A percentile compares a stretch with the other conserved stretches of the same genome.
These are phyloP conservation scores for Euura lappo DNA, from an alignment of 1,140 invertebrate genomes.

Conservation along the genomic window DNA sequence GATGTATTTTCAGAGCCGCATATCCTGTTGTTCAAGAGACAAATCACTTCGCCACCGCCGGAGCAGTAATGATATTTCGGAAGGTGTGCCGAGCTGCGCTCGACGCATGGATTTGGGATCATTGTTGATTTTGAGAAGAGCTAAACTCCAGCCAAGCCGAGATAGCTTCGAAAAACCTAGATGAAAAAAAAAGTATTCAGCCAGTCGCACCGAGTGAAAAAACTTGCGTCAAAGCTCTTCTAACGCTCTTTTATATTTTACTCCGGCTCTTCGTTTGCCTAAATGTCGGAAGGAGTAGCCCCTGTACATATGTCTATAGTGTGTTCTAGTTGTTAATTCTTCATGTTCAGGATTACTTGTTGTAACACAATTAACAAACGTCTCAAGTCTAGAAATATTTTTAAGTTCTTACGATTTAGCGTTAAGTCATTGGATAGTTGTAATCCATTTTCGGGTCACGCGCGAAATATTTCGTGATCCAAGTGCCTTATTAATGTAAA, in stretches of 20 bases:
- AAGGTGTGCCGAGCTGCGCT: constrained; percentile 45
- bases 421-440: no score
- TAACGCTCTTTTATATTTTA: constrained; percentile 22
- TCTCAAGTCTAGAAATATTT: no score
- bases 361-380: neutral
- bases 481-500: neutral
- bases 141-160: constrained; percentile 34
- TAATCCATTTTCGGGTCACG: neutral
- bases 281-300: constrained; percentile 32
- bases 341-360: neutral
- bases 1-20: constrained; percentile 68
- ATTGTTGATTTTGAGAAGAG: constrained; percentile 38
- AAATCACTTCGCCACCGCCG: constrained; percentile 62
- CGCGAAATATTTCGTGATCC: neutral
- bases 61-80: constrained; percentile 45
- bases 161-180: constrained; percentile 34
- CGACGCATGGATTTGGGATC: constrained; percentile 34
- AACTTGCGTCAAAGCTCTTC: constrained; percentile 9
- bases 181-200: no score
- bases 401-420: no score
- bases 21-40: constrained; percentile 71
- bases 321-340: constrained; percentile 35
- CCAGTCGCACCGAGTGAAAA: neutral
- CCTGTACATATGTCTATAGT: constrained; percentile 47
- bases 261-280: constrained; percentile 28